Base-by-base conservation (phyloP, 2,113 vertebrate genomes). In the Anser cygnoides region DNA sequence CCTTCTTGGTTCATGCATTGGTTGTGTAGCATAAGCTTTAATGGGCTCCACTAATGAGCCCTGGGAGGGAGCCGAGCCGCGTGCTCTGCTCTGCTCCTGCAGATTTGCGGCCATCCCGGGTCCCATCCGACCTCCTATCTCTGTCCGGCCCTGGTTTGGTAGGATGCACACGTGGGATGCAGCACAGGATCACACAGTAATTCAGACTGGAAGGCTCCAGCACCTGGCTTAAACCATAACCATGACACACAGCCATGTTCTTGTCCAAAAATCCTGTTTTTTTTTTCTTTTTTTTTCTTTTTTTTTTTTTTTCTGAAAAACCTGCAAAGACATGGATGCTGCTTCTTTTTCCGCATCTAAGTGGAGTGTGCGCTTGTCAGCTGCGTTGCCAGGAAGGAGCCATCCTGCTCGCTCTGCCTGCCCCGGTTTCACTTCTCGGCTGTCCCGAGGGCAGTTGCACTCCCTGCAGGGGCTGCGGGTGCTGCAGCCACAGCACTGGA, bases 361-460 rank as follows among this genome's bases (percentile, higher is more conserved):
- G 11, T 5, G 61, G 23, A 0, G 1, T 0, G 0, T 19, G 44
- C 25, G 31, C 28, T 55, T 16, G 4, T 21, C 0, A 0, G 10
- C 3, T 10, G 57, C 3, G 4, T 3, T 4, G 6, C 28, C 9
- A 16, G 52, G 37, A 67, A 22, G 43, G 54, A 55, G 50, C 50
- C 23, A 25, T 52, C 23, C 6, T 25, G 50, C 50, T 25, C 12
- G 23, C 50, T 6, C 23, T 7, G 22, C 49, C 11, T 52, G 23
- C 23, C 54, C 54, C 54, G 29, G 54, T 55, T 15, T 55, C 15
- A 16, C 26, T 55, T 29, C 54, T 29, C 11, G 7, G 50, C 50
- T 52, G 50, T 22, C 50, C 50, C 1, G 12, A 25, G 50, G 23
- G 23, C 25, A 25, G 50, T 14, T 52, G 26, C 50, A 7, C 23